Evolutionary conservation across 2,797 vertebrate genomes (phyloP).

Genomic region (Scolopax rusticola): DNA sequence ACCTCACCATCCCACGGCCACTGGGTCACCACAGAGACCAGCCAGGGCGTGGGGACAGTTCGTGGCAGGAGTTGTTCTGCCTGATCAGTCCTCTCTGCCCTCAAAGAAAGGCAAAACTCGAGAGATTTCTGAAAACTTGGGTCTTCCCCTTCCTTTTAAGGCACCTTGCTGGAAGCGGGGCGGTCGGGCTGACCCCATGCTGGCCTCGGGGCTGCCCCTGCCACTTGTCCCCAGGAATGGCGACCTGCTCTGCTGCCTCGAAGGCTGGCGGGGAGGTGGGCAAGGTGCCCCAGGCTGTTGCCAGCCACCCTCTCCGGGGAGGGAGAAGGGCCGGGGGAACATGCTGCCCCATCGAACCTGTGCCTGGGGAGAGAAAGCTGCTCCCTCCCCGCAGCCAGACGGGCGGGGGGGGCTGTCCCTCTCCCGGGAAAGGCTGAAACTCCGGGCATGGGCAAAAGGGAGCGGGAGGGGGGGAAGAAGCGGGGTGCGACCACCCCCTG

Average conservation of each 20-base stretch:
- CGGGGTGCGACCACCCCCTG: neutral
- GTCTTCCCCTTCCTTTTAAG: neutral
- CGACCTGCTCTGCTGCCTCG: neutral
- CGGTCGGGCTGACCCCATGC: neutral
- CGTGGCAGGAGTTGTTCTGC: neutral
- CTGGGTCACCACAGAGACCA: no score
- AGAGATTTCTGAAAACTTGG: neutral
- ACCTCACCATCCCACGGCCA: neutral
- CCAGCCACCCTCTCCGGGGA: neutral
- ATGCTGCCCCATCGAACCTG: rapidly evolving
- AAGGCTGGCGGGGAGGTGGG: neutral
- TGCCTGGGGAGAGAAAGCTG: rapidly evolving
- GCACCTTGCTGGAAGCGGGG: neutral
- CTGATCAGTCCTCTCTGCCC: neutral
- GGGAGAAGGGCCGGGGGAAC: neutral
- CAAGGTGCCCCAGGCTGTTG: neutral
- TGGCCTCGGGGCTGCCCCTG: neutral
- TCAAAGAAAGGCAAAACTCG: neutral
- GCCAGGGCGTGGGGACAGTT: neutral
- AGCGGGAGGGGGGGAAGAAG: neutral
- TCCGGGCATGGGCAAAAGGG: neutral
- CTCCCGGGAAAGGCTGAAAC: no score
- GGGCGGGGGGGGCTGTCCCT: neutral
- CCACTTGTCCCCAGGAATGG: rapidly evolving
- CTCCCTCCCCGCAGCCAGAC: neutral